These are phyloP conservation scores for Chironomus riparius DNA, from an alignment of 2,888 invertebrate genomes.

Conservation along the genomic window DNA sequence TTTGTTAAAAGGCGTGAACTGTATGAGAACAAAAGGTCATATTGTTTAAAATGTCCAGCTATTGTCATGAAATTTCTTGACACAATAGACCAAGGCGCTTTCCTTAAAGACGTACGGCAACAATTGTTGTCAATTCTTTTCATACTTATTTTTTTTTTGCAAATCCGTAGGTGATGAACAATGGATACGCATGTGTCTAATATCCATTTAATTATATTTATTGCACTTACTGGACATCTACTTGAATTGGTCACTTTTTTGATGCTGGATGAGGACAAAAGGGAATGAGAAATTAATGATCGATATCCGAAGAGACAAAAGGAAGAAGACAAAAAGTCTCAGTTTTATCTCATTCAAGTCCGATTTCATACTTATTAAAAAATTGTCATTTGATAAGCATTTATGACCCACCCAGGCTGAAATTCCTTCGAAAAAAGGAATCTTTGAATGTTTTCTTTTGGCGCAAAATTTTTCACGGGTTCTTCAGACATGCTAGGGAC, in stretches of 20 bases:
- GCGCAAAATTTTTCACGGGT: no score
- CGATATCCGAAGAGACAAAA: background rate
- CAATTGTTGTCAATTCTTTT: no score
- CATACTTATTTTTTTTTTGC: background rate
- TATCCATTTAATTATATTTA: constrained; percentile 26
- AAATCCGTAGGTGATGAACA: constrained; percentile 1
- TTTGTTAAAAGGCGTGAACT: constrained; percentile 27
- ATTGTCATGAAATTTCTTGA: background rate
- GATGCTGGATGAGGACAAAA: background rate
- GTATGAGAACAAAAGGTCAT: background rate
- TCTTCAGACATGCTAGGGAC: no score
- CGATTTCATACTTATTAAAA: background rate
- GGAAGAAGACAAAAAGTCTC: constrained; percentile 19
- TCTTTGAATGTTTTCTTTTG: no score
- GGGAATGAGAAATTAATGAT: constrained; percentile 7
- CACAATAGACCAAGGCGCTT: no score
- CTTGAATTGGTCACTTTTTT: constrained; percentile 6
- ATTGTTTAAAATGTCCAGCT: background rate
- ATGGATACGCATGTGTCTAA: constrained; percentile 16
- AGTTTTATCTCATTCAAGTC: background rate
- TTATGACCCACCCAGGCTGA: background rate
- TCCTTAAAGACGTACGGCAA: no score
- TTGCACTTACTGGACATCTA: constrained; percentile 7
- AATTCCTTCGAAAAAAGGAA: no score
- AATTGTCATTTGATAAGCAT: background rate